Evolutionary conservation across 1,140 invertebrate genomes (phyloP).

Genomic region (Macrobrachium rosenbergii): DNA sequence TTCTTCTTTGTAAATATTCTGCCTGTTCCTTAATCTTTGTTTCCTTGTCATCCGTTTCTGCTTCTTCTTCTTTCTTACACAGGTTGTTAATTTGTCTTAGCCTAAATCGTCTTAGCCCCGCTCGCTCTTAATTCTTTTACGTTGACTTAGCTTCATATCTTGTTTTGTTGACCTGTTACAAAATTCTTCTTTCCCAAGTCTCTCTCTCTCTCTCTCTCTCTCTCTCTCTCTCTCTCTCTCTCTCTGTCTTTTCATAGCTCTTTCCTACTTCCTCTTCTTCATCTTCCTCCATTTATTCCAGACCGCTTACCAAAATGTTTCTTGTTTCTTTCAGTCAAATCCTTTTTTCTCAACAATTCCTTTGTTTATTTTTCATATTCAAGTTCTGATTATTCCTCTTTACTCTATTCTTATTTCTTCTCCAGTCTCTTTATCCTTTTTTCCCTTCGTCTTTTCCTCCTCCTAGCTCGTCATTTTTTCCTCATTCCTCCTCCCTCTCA

Average conservation of each 20-base stretch:
- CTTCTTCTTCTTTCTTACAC: not conserved
- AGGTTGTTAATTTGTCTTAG: not conserved
- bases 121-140: not conserved
- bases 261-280: not conserved
- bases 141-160: not conserved
- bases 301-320: no score
- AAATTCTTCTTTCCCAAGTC: not conserved
- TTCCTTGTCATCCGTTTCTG: not conserved
- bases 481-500: constrained; percentile 2
- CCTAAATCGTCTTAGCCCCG: not conserved
- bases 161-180: not conserved
- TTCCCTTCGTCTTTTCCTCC: not conserved
- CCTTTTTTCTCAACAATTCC: not conserved
- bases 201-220: constrained; percentile 23
- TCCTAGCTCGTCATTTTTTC: not conserved
- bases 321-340: no score
- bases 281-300: not conserved
- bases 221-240: constrained; percentile 11
- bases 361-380: no score
- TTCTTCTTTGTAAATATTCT: not conserved
- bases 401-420: no score
- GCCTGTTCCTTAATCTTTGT: no score
- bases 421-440: no score
- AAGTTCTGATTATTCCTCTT: no score
- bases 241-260: not conserved